Base-by-base conservation (phyloP, 2,797 vertebrate genomes). In the Sebastes goodei region DNA sequence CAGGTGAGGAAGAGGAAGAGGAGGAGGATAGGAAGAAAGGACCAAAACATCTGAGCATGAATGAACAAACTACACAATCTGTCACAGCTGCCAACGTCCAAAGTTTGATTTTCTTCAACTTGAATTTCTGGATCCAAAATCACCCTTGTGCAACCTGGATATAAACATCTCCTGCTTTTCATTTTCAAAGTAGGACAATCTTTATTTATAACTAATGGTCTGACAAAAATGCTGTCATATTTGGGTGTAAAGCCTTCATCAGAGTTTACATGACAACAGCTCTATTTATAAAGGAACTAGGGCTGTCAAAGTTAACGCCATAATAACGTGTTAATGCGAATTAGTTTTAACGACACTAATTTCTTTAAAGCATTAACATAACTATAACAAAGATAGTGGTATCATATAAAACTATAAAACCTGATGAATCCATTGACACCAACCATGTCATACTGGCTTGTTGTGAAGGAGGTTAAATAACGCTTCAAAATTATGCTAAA, bases 1-100 rank as follows among this genome's bases (percentile, higher is more conserved):
- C 1, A 12, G 32, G 9, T 23, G 73, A 80, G 33, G 74, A 74
- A 21, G 73, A 80, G 33, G 74, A 74, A 20, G 64, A 69, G 3
- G 64, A 69, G 5, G 38, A 17, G 57, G 57, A 30, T 10, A 15
- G 35, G 25, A 14, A 71, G 35, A 27, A 8, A 69, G 27, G 42
- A 79, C 11, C 10, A n/a, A 60, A 63, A 67, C 57, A 53, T 59
- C 11, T 38, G 33, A 71, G 4, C 6, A 29, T 57, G 15, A 57
- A 55, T 5, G 17, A 29, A 32, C 30, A n/a, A 63, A 63, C 20
- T 21, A 35, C 3, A 33, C 17, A 5, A n/a, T 14, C 32, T 57
- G 52, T 57, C 60, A 2, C n/a, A 32, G 33, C 49, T 35, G 30
- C 27, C 5, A 27, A 29, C 15, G 12, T 52, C 3, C 3, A 5